These are phyloP conservation scores for Oreohelix idahoensis DNA, from an alignment of 1,140 invertebrate species.

Conservation along the genomic window DNA sequence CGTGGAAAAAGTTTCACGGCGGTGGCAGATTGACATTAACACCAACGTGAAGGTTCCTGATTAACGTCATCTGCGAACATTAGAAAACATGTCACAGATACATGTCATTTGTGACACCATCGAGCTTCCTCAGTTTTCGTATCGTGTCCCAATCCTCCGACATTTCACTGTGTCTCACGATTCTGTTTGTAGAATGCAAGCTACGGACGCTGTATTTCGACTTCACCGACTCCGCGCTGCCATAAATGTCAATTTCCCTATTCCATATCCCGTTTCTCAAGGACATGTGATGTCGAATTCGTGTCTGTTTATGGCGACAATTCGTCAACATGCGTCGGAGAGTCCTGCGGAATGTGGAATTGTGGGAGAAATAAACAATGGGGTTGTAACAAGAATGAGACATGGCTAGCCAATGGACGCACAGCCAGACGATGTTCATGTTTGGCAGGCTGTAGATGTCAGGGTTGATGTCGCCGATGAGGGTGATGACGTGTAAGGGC, in stretches of 20 bases:
- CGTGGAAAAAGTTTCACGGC: no score
- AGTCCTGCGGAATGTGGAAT: constrained; percentile 81
- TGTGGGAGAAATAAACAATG: constrained; percentile 94
- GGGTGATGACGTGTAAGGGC: constrained; percentile 82
- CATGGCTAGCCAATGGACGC: constrained; percentile 88
- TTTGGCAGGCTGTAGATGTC: constrained; percentile 74
- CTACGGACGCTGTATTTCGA: neutral
- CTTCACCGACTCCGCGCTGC: constrained; percentile 8
- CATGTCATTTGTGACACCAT: constrained; percentile 9
- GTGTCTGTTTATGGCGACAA: constrained; percentile 37
- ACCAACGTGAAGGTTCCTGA: no score
- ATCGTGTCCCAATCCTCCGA: neutral
- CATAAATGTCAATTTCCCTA: constrained; percentile 8
- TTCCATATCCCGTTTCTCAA: constrained; percentile 12
- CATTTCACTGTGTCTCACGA: neutral
- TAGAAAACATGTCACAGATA: neutral
- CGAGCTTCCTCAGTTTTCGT: neutral
- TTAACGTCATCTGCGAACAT: no score
- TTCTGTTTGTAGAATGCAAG: neutral
- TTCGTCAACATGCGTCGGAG: constrained; percentile 63
- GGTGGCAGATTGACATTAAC: no score
- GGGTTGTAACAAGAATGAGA: constrained; percentile 94
- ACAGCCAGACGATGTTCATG: constrained; percentile 65
- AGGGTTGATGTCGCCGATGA: constrained; percentile 71
- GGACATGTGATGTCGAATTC: constrained; percentile 12